Conservation (phyloP, 2,113 vertebrate species). For the Willisornis vidua region DNA sequence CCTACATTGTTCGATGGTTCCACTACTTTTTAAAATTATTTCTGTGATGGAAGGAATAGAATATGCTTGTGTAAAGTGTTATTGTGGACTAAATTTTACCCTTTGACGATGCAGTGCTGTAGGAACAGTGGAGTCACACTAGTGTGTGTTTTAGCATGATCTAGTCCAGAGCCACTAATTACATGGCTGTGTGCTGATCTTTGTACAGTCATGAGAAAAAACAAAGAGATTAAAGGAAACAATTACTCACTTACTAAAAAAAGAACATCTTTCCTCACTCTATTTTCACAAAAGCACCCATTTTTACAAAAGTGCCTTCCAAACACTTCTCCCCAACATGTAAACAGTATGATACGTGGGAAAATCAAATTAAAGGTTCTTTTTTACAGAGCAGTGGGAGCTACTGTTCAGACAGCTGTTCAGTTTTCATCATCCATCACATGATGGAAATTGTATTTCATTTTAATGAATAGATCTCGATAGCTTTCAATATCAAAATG, state of each 20-base stretch:
- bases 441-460: neutral
- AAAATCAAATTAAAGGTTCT: slow-evolving; percentile 7
- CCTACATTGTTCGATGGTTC: neutral
- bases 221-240: slow-evolving; percentile 36
- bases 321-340: neutral
- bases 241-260: slow-evolving; percentile 28
- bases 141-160: neutral
- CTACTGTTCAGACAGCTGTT: neutral
- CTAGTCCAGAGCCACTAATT: slow-evolving; percentile 40
- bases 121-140: neutral
- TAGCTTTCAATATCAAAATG: neutral
- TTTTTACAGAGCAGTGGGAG: neutral
- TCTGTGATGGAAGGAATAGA: neutral
- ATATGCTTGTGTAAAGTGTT: neutral
- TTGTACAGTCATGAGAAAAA: neutral
- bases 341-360: neutral
- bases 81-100: neutral
- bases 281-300: neutral
- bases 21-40: neutral
- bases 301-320: neutral
- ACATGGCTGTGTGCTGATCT: neutral
- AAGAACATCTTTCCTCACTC: slow-evolving; percentile 5
- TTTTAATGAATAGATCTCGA: neutral
- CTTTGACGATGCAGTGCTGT: neutral
- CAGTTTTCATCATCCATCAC: neutral